Base-by-base conservation (phyloP, 2,113 vertebrate genomes). In the Tachysurus vachellii region DNA sequence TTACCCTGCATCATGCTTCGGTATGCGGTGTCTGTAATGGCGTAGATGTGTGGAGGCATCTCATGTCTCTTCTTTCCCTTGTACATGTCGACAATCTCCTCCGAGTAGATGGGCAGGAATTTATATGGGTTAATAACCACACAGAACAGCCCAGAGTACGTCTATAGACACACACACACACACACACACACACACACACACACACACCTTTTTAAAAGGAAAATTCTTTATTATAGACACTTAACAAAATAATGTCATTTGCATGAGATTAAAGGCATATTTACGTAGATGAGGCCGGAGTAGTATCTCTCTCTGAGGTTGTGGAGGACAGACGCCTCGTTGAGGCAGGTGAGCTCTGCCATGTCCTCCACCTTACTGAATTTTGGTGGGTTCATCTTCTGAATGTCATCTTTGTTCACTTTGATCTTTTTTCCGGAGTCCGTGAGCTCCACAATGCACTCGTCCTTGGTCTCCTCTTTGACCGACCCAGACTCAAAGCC, bases 81-180 rank as follows among this genome's bases (percentile, higher is more conserved):
- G 91, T 98, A 98, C 97, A 98, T 98, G 87, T 97, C 96, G 80
- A 98, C 94, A 0, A 98, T 98, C 21, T 96, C 96, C 86, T 98
- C 97, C 0, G 94, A 94, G 87, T 98, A 98, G 95, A 98, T 98
- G 88, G 97, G 97, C 80, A 97, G 92, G 89, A 96, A 90, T 92
- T 97, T 98, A 91, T 98, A 98, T 0, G 97, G 97, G 90, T 98
- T 98, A 90, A 98, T 95, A 88, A 98, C 97, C 91, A 97, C 97
- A 28, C 96, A 97, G 95, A 98, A 98, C 14, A 98, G 96, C 57
- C 97, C 97, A 0, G 97, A 97, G 92, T 98, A 98, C 0, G 97
- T 98, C 97, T 98, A 90, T 42, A 86, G 16, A 71, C 19, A 86
- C 12, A 56, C 16, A 59, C 21, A 71, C 23, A 75, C 53, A 62